These are phyloP conservation scores for Alcedo quadribrachys DNA, from an alignment of 2,797 vertebrate genomes.

Conservation along the genomic window DNA sequence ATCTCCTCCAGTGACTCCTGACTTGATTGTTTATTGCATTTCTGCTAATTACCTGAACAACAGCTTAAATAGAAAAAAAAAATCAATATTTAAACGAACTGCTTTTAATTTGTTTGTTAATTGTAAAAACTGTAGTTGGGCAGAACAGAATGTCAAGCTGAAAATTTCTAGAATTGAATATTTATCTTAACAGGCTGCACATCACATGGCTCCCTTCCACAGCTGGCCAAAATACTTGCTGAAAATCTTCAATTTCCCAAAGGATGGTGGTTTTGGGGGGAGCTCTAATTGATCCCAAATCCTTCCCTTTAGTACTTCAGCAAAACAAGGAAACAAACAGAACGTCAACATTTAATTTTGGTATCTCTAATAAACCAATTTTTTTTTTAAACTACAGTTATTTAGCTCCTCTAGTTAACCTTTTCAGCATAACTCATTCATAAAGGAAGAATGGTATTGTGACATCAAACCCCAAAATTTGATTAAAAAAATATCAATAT, in stretches of 20 bases:
- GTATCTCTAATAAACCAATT: not conserved
- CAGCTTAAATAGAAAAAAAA: not conserved
- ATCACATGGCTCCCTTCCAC: not conserved
- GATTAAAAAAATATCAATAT: not conserved
- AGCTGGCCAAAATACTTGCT: not conserved
- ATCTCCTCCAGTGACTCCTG: not conserved
- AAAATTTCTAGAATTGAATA: not conserved
- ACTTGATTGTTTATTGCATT: conserved; percentile 40
- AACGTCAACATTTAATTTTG: not conserved
- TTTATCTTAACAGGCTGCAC: not conserved
- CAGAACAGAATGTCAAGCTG: not conserved
- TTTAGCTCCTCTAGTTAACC: not conserved
- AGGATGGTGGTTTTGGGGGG: not conserved
- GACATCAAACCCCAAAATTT: not conserved
- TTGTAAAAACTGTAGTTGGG: not conserved
- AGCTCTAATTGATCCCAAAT: not conserved
- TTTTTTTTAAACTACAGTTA: not conserved
- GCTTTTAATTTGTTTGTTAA: conserved; percentile 8
- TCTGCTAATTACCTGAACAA: conserved; percentile 39
- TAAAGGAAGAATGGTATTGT: not conserved
- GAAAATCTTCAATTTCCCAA: not conserved
- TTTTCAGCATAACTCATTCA: not conserved
- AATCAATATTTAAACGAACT: not conserved
- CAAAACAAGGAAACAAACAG: not conserved
- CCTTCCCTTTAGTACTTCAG: not conserved